Evolutionary conservation across 2,888 invertebrate species (phyloP).

Genomic region (Agrotis exclamationis): DNA sequence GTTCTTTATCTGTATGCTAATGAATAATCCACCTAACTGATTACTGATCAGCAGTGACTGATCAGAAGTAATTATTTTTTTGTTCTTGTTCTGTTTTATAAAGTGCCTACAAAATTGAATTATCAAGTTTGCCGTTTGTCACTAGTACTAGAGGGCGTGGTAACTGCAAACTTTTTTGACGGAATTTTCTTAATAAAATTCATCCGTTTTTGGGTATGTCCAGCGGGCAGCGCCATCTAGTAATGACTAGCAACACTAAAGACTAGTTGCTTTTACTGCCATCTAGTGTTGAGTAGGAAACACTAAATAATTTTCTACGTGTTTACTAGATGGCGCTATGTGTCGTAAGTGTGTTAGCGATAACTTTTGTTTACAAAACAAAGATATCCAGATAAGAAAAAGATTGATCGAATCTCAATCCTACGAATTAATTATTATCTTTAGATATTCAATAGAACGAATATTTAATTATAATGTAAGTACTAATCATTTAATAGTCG

Average conservation of each 20-base stretch:
- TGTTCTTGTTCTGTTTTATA: no score
- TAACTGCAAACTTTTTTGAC: no score
- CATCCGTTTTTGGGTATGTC: no score
- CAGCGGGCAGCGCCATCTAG: conserved; percentile 33
- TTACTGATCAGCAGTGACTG: not conserved
- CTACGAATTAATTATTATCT: not conserved
- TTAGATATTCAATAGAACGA: no score
- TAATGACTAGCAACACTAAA: not conserved
- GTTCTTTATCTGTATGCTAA: not conserved
- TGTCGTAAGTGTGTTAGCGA: no score
- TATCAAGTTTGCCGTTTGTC: no score
- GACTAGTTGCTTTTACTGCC: not conserved
- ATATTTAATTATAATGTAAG: no score
- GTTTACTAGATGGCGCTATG: conserved; percentile 25
- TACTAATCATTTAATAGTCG: no score
- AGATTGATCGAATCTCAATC: not conserved
- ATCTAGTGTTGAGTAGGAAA: not conserved
- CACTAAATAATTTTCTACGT: not conserved
- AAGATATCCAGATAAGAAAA: not conserved
- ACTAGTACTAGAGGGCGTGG: no score
- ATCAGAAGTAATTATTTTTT: no score
- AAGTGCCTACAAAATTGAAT: no score
- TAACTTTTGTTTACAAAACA: conserved; percentile 10
- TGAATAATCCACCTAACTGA: conserved; percentile 3
- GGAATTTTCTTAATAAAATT: no score